These are phyloP conservation scores for Troglohyphantes excavatus DNA, from an alignment of 2,888 invertebrate genomes.

Conservation along the genomic window DNA sequence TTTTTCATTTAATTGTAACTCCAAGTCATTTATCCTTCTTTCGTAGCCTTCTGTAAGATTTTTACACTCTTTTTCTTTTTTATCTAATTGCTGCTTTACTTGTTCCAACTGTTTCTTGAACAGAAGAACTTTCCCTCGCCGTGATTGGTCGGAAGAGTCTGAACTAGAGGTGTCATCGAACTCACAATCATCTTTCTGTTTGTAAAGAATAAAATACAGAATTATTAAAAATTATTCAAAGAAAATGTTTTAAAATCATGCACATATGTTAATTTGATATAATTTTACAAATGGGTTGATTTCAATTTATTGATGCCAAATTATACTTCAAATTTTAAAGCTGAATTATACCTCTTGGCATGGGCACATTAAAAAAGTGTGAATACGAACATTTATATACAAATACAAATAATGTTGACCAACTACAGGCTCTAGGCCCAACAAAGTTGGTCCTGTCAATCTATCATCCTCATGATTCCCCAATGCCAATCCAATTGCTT, in stretches of 20 bases:
- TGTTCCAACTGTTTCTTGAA: conserved; percentile 82
- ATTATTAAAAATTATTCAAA: too few relatives aligned
- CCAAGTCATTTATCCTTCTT: conserved; percentile 83
- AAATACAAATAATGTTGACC: too few relatives aligned
- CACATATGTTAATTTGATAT: background rate
- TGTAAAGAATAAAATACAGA: background rate
- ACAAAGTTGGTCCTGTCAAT: too few relatives aligned
- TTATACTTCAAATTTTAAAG: too few relatives aligned
- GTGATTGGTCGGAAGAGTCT: conserved; percentile 80
- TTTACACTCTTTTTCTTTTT: conserved; percentile 77
- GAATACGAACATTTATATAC: too few relatives aligned
- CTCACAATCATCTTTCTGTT: conserved; percentile 64
- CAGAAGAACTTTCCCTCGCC: conserved; percentile 81
- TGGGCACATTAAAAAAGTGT: too few relatives aligned
- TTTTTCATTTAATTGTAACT: conserved; percentile 84
- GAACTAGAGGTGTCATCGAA: conserved; percentile 70
- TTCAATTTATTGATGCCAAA: too few relatives aligned
- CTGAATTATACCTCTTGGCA: too few relatives aligned
- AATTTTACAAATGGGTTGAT: background rate
- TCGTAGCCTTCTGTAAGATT: conserved; percentile 79
- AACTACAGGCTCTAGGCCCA: too few relatives aligned
- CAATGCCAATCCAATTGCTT: too few relatives aligned
- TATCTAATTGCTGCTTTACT: conserved; percentile 81
- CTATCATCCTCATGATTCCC: too few relatives aligned
- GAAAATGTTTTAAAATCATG: background rate